These are phyloP conservation scores for Sakesphorus luctuosus DNA, from an alignment of 2,113 vertebrate genomes.

Conservation along the genomic window DNA sequence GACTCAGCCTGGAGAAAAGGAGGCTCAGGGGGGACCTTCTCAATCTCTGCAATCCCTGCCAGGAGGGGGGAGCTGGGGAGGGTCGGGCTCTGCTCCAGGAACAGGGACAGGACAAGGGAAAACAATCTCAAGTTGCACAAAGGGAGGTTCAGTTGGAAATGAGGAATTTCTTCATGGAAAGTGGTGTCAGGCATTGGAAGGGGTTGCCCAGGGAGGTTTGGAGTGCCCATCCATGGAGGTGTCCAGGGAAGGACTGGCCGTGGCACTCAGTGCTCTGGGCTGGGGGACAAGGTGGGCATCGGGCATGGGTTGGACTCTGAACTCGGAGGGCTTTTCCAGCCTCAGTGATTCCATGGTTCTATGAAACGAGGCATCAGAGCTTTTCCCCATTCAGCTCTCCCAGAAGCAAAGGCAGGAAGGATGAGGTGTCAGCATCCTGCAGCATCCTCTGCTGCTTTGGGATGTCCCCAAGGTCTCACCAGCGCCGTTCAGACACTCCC, in stretches of 20 bases:
- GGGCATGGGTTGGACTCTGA: background rate
- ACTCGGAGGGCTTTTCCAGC: background rate
- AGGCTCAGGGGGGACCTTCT: background rate
- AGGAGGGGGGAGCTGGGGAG: background rate
- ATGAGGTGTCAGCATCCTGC: background rate
- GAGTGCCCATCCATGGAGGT: background rate
- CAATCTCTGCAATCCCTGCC: background rate
- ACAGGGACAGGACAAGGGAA: background rate
- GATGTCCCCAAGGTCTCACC: background rate
- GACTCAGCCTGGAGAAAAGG: background rate
- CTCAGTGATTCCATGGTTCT: background rate
- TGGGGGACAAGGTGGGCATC: background rate
- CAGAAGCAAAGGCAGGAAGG: background rate
- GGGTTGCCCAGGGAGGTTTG: background rate
- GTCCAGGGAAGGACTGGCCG: background rate
- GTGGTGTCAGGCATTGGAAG: background rate
- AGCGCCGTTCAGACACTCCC: rapidly evolving
- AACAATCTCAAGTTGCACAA: background rate
- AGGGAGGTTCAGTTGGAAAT: background rate
- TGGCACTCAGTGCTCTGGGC: background rate
- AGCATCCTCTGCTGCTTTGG: background rate
- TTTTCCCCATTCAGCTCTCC: background rate
- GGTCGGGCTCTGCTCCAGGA: background rate
- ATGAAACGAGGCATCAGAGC: no score
- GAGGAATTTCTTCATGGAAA: background rate